Conservation (phyloP, 2,888 invertebrate species). For the Caenorhabditis drosophilae region DNA sequence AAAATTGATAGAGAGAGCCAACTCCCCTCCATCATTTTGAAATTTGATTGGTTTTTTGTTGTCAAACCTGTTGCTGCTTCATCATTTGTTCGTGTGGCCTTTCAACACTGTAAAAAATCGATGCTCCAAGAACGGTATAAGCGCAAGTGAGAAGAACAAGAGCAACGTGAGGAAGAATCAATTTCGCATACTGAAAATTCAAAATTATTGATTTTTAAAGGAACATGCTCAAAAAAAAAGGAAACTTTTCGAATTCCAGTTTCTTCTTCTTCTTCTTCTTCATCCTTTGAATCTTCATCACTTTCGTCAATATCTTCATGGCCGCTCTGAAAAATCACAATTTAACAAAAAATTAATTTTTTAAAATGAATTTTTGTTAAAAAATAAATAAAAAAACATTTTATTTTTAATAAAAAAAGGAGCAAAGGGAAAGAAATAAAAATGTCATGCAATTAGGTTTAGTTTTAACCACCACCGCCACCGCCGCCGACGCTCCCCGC, state of each 20-base stretch:
- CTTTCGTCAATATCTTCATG: conserved; percentile 51
- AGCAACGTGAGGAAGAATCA: conserved; percentile 69
- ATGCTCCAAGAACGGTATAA: conserved; percentile 66
- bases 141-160: conserved; percentile 67
- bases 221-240: neutral
- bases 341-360: too few species aligned
- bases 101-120: conserved; percentile 67
- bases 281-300: conserved; percentile 50
- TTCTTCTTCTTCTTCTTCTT: conserved; percentile 56
- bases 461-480: too few species aligned
- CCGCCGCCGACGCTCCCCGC: too few species aligned
- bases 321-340: conserved; percentile 39
- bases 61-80: conserved; percentile 54
- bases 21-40: too few species aligned
- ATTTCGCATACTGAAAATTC: conserved; percentile 65
- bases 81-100: conserved; percentile 64
- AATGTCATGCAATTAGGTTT: too few species aligned
- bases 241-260: conserved; percentile 57
- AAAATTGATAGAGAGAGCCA: too few species aligned
- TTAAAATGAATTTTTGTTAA: too few species aligned
- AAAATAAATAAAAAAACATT: too few species aligned
- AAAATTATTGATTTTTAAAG: neutral
- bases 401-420: too few species aligned
- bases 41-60: too few species aligned
- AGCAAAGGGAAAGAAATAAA: too few species aligned